Conservation (phyloP, 2,113 vertebrate species). For the Sporophila hypoxantha region DNA sequence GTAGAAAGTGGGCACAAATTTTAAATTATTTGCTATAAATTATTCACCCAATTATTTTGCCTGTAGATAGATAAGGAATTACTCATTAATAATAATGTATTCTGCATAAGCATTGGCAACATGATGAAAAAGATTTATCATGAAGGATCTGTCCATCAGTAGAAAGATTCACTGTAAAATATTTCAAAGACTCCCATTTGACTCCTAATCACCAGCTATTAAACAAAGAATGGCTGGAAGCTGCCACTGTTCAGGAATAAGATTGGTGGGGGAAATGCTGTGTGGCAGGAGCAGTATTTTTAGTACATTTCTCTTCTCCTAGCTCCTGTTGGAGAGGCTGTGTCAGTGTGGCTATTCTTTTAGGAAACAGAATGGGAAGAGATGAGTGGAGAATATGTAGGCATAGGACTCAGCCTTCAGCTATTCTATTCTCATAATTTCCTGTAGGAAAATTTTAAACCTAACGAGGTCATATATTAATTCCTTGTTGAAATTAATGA, state of each 20-base stretch:
- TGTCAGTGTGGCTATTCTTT: background rate
- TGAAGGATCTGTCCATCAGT: constrained; percentile 11
- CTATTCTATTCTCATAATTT: background rate
- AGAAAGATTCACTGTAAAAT: constrained; percentile 1
- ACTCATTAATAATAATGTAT: background rate
- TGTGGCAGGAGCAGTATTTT: background rate
- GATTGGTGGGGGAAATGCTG: background rate
- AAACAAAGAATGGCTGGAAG: constrained; percentile 13
- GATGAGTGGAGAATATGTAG: background rate
- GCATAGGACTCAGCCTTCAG: background rate
- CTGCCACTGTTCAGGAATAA: background rate
- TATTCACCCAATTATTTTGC: constrained; percentile 27
- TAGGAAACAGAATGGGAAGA: background rate
- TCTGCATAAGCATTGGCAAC: background rate
- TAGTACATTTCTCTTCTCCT: background rate
- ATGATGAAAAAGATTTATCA: constrained; percentile 19
- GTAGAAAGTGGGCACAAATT: background rate
- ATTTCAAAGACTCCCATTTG: constrained; percentile 11
- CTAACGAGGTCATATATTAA: background rate
- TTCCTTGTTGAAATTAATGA: constrained; percentile 1
- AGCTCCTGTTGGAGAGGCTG: background rate
- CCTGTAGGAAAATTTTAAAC: background rate
- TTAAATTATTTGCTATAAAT: background rate
- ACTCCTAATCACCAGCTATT: background rate
- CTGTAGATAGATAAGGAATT: background rate